phyloP scores from a whole-genome alignment of 1,140 invertebrate species.

The Aphaenogaster rudis region DNA sequence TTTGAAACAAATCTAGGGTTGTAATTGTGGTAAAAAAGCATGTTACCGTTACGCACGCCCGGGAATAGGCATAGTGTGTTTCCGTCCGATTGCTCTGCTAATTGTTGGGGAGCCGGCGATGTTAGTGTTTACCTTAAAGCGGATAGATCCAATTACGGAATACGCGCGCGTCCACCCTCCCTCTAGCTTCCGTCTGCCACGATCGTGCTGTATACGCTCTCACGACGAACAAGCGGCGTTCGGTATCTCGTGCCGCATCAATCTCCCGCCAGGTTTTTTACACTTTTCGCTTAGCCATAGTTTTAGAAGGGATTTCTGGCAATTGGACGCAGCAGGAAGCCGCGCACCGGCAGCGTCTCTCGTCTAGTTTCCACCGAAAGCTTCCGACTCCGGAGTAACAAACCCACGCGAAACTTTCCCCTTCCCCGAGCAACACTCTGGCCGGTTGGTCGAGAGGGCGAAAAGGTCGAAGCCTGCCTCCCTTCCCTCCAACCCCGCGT shows the following conservation, averaged over 20 bases:
- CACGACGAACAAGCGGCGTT: background rate
- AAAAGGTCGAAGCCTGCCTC: constrained; percentile 70
- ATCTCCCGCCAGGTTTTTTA: constrained; percentile 30
- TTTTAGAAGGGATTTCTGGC: constrained; percentile 50
- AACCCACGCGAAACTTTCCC: constrained; percentile 46
- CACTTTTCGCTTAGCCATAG: constrained; percentile 60
- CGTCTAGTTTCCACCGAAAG: constrained; percentile 25
- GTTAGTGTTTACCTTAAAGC: constrained; percentile 70
- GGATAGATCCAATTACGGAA: constrained; percentile 55
- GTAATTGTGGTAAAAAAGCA: constrained; percentile 19
- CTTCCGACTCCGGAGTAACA: constrained; percentile 38
- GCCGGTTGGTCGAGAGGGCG: constrained; percentile 56
- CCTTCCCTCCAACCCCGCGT: constrained; percentile 14
- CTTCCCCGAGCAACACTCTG: background rate
- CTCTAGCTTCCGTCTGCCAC: background rate
- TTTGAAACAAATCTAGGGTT: constrained; percentile 32
- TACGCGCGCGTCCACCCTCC: background rate
- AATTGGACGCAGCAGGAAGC: constrained; percentile 54
- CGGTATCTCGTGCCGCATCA: constrained; percentile 34
- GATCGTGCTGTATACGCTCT: constrained; percentile 20
- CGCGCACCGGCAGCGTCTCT: background rate
- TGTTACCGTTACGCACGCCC: constrained; percentile 38
- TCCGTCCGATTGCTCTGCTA: constrained; percentile 72
- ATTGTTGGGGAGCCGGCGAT: constrained; percentile 61
- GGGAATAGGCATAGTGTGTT: constrained; percentile 62